Evolutionary conservation across 2,113 vertebrate genomes (phyloP), one percentile per base, ranked within the genome.

Genomic region (Neopipo cinnamomea): DNA sequence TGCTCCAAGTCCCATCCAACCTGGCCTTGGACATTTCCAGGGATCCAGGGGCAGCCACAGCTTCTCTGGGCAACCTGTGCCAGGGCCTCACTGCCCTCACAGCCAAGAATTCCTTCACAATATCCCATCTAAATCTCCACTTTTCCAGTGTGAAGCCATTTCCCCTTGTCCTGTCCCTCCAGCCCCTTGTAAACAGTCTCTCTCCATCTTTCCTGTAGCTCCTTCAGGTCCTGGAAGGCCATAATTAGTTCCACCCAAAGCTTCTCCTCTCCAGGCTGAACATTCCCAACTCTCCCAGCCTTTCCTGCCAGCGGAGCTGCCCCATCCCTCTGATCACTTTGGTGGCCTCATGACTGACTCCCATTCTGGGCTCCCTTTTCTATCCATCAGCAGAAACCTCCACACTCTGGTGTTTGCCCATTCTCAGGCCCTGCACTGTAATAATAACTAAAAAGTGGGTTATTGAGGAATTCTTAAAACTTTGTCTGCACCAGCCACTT

Each of bases 21-120:
- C 39, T 46, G 46, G 27, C 33, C 33, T 74, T 46, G 70, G 53
- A 0, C 39, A 39, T 7, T 53, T 0, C 39, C 78, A 68, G 53
- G 53, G 61, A 61, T 59, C 28, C 65, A 53, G 28, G 52, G 16
- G 6, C 39, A 46, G 61, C 23, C 33, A 12, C 53, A 67, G 39
- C 23, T 59, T 0, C 62, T 47, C 39, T 53, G 70, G 67, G 31
- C 12, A 61, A 1, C 12, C 66, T 7, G 6, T 33, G 0, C 46
- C 46, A 59, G 44, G 1, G 0, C 16, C 37, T 76, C 1, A 0
- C 5, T 28, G 6, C 13, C 41, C 12, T 61, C 33, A 0, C 9
- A 70, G 65, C 1, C 2, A 37, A 0, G 3, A 53, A 82, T 46
- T 25, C 11, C 9, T 25, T 41, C 39, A 46, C 70, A 41, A 14